Evolutionary conservation across 2,888 invertebrate genomes (phyloP), one percentile per base, ranked within the genome.

Genomic region (Epinotia brunnichana): DNA sequence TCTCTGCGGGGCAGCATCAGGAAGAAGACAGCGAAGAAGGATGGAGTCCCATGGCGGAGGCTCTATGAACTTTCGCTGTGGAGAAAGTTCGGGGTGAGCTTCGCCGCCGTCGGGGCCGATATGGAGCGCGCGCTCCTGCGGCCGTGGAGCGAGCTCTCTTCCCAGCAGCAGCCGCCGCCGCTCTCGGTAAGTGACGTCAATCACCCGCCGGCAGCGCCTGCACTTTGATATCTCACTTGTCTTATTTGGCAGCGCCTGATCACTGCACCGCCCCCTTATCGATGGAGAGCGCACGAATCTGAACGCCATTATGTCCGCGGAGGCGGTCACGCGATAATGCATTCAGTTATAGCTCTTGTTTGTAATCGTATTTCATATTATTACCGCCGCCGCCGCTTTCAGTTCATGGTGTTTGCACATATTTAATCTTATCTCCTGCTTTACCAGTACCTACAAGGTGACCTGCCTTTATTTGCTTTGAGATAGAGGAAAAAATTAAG

Each of bases 11-110:
- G 91, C 17, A 93, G 92, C 70, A 87, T 92, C 64, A 87, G 88
- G 70, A 94, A 92, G 85, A 88, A 88, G 77, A 87, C 87, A 54
- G 78, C 82, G 48, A 88, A 89, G 67, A 87, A 82, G 75, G 91
- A 93, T 77, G 91, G 89, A 15, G 83, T 93, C 59, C 90, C 94
- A 53, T 95, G 94, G 94, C 91, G 93, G 77, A 90, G 93, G 80
- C 84, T 95, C 75, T 90, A 94, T 80, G 94, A 94, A 81, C 87
- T 94, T 83, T 94, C 95, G 56, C 84, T 94, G 77, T 91, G 94
- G 87, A 90, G 94, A 83, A 92, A 94, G 87, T 93, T 86, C 77
- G 92, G 93, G 63, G 91, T 93, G 75, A 92, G 86, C 82, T 93
- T 93, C 77, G 89, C 91, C 53, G 79, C 86, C 39, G 86, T 87